A percentile compares a stretch with the other conserved stretches of the same genome.
Conservation (phyloP, 2,113 vertebrate species). For the Scalopus aquaticus region DNA sequence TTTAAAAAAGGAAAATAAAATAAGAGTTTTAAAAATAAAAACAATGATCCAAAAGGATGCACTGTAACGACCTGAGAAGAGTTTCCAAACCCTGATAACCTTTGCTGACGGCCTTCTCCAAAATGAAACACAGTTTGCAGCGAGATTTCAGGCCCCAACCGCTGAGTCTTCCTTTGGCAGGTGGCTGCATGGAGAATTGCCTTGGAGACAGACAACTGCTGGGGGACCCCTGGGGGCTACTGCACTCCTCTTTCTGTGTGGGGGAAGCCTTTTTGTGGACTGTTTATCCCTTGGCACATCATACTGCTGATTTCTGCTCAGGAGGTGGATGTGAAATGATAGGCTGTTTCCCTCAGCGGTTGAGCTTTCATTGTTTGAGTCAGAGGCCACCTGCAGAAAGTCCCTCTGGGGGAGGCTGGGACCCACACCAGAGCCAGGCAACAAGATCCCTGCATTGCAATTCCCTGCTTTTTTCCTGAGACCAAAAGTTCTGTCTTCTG, state of each 20-base stretch:
- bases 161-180: not conserved
- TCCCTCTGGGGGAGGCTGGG: not conserved
- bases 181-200: not conserved
- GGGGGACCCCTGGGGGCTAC: not conserved
- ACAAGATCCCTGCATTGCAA: not conserved
- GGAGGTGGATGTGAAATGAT: not conserved
- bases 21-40: too few species aligned
- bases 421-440: not conserved
- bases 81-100: not conserved
- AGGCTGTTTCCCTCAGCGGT: not conserved
- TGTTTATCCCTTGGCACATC: not conserved
- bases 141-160: not conserved
- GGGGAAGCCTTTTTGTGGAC: not conserved
- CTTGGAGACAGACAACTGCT: not conserved
- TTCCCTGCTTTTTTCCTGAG: not conserved
- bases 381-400: not conserved
- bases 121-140: not conserved
- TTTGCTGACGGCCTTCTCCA: not conserved
- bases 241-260: not conserved
- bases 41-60: not conserved
- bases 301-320: not conserved
- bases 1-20: too few species aligned
- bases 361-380: not conserved
- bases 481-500: not conserved
- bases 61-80: not conserved